These are phyloP conservation scores for Remorina albescens DNA, from an alignment of 2,797 vertebrate genomes.

Conservation along the genomic window DNA sequence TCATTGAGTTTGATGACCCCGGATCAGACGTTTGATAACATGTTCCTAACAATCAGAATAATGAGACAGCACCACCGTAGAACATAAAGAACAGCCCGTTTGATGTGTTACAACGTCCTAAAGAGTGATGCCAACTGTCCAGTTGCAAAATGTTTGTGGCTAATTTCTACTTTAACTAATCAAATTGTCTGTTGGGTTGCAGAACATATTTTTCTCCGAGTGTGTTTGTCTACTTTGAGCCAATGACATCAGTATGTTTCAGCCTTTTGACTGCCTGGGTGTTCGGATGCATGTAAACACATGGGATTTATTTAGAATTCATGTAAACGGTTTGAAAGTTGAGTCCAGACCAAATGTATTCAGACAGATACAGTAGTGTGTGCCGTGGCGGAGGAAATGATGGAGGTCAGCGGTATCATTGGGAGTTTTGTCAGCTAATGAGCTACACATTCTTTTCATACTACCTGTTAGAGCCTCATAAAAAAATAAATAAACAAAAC, in stretches of 20 bases:
- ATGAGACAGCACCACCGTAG: not conserved
- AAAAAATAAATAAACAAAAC: conserved; percentile 3
- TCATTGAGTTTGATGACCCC: not conserved
- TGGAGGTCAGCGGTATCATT: not conserved
- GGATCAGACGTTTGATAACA: not conserved
- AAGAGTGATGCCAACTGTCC: not conserved
- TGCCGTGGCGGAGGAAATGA: not conserved
- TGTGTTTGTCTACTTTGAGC: conserved; percentile 20
- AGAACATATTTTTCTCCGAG: not conserved
- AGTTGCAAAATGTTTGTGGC: conserved; percentile 1
- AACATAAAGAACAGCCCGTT: not conserved
- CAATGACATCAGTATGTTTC: conserved; percentile 13
- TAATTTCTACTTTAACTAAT: conserved; percentile 38
- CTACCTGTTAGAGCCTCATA: conserved; percentile 20
- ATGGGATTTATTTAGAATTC: conserved; percentile 8
- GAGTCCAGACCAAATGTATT: conserved; percentile 12
- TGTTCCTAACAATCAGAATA: not conserved
- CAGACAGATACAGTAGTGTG: conserved; percentile 1
- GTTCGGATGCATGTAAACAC: conserved; percentile 14
- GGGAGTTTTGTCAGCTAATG: conserved; percentile 7
- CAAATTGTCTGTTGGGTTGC: conserved; percentile 12
- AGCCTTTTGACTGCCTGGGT: not conserved
- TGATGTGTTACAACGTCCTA: not conserved
- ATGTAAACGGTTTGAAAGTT: conserved; percentile 27
- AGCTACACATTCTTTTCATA: conserved; percentile 1